Percentiles rank a stretch among this genome's conserved stretches.
Evolutionary conservation across 2,113 vertebrate species (phyloP).

Genomic region (Opisthocomus hoazin): DNA sequence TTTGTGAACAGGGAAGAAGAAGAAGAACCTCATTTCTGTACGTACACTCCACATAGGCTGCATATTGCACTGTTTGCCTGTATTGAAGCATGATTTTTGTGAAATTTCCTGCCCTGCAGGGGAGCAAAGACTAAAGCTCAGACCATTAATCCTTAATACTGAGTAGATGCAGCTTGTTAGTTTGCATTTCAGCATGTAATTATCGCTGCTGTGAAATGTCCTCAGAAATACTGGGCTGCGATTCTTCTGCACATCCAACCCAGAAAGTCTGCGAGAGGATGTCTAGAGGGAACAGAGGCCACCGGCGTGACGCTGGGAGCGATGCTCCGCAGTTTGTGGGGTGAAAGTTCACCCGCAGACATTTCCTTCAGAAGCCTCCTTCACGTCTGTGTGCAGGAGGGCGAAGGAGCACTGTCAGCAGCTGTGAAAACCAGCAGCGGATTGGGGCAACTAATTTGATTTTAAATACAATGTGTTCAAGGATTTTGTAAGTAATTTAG

Average conservation of each 20-base stretch:
- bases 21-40: background rate
- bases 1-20: background rate
- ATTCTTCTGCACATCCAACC: background rate
- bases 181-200: constrained; percentile 8
- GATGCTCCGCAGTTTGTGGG: background rate
- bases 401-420: background rate
- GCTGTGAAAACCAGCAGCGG: background rate
- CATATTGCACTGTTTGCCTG: background rate
- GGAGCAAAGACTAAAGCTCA: background rate
- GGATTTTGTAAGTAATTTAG: background rate
- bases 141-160: constrained; percentile 27
- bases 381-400: background rate
- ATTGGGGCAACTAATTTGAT: background rate
- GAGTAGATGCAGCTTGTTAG: constrained; percentile 27
- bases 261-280: background rate
- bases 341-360: rapidly evolving
- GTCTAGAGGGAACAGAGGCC: background rate
- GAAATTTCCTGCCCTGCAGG: background rate
- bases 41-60: too few species aligned
- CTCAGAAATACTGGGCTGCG: background rate
- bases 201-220: background rate
- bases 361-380: background rate
- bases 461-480: background rate
- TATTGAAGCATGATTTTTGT: background rate
- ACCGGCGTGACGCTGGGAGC: rapidly evolving